Base-by-base conservation (phyloP, 2,888 invertebrate species). In the Nomada hirtipes region DNA sequence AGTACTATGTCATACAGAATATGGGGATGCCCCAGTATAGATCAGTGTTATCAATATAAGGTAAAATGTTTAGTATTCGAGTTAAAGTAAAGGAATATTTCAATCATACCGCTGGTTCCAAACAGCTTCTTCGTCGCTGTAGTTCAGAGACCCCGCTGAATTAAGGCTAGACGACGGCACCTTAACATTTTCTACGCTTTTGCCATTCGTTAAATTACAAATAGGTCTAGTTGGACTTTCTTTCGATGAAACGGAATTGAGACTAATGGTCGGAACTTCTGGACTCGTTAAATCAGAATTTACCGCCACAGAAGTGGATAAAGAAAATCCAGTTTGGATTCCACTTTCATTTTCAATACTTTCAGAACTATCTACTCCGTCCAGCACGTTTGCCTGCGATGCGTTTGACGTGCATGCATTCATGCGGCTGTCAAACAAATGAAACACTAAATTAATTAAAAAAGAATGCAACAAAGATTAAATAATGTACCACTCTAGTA, bases 201-300 rank as follows among this genome's bases (percentile, higher is more conserved):
- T 84, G 18, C 64, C 82, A 78, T 87, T 84, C 50, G 86, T 69
- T 44, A 81, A 68, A 76, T 94, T 94, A 70, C 94, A 94, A 0
- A 94, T 94, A 0, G 95, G 94, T 87, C 95, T 95, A 0, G 95
- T 94, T 0, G 95, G 95, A 84, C 95, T 95, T 83, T 95, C 95
- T 89, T 95, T 95, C 2, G 95, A 95, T 0, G 94, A 94, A 53
- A 86, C 55, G 1, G 91, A 88, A 67, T 89, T 92, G 65, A 90
- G 63, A 70, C 90, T 92, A n/a, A 87, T 79, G 1, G 90, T 91
- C 13, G 88, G 88, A 20, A 86, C 88, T 50, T 91, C 91, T 0
- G 91, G 89, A 76, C 89, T 92, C 0, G 88, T 90, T 26, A 89
- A 59, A 71, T 92, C 91, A 4, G 90, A 90, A 76, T 90, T 89